These are phyloP conservation scores for Drosophila lowei DNA, from an alignment of 1,140 invertebrate genomes.

Conservation along the genomic window DNA sequence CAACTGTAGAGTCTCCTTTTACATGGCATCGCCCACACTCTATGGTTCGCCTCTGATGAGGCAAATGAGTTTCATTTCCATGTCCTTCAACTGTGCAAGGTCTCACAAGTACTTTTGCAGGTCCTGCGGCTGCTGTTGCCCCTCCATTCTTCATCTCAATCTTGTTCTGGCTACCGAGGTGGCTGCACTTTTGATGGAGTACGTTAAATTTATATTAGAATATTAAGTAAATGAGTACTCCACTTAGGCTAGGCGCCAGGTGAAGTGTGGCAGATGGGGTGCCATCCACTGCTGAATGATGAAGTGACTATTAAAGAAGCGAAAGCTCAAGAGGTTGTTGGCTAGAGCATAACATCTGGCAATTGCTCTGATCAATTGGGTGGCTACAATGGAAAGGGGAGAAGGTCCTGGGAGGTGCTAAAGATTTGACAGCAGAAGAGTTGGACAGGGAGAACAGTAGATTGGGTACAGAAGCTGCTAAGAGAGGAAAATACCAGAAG, in stretches of 20 bases:
- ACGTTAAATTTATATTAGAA: slow-evolving; percentile 74
- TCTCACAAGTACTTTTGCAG: slow-evolving; percentile 50
- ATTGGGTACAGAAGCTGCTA: no score
- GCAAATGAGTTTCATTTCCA: slow-evolving; percentile 71
- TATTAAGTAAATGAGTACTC: slow-evolving; percentile 61
- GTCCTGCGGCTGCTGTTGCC: slow-evolving; percentile 3
- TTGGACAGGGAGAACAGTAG: no score
- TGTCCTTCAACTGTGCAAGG: slow-evolving; percentile 51
- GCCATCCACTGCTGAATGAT: slow-evolving; percentile 20
- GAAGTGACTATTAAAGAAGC: slow-evolving; percentile 31
- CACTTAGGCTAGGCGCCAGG: slow-evolving; percentile 38
- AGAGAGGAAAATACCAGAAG: no score
- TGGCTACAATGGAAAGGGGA: not conserved
- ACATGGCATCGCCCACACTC: not conserved
- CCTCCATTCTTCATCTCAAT: no score
- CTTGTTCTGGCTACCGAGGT: slow-evolving; percentile 14
- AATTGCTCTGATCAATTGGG: slow-evolving; percentile 16
- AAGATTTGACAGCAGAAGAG: not conserved
- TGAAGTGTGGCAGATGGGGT: slow-evolving; percentile 36
- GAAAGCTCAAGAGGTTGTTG: slow-evolving; percentile 5
- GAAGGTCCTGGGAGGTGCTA: not conserved
- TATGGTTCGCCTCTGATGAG: slow-evolving; percentile 29
- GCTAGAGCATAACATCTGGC: not conserved
- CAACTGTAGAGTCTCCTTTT: slow-evolving; percentile 56
- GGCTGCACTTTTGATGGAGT: slow-evolving; percentile 62